Evolutionary conservation across 2,797 vertebrate species (phyloP).

Genomic region (Eulemur rubriventer): DNA sequence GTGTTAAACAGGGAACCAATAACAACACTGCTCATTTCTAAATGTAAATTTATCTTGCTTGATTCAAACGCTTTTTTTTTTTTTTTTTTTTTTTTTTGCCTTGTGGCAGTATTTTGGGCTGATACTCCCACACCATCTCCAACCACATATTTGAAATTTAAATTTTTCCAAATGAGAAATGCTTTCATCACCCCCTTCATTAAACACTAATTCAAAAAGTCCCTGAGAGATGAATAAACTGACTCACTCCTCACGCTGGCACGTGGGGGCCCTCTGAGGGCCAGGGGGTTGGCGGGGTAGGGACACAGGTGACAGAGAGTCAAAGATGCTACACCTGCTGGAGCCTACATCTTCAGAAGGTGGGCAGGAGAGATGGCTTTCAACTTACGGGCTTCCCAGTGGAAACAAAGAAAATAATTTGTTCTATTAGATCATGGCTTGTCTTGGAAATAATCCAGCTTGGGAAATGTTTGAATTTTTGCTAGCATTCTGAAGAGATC

Average conservation of each 20-base stretch:
- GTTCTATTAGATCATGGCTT: conserved; percentile 79
- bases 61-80: background rate
- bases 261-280: background rate
- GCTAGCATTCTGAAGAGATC: conserved; percentile 27
- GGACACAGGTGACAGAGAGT: background rate
- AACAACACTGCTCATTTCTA: background rate
- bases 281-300: background rate
- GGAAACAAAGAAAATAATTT: conserved; percentile 81
- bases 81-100: background rate
- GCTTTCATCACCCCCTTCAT: conserved; percentile 65
- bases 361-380: conserved; percentile 65
- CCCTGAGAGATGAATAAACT: background rate
- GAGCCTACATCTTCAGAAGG: conserved; percentile 19
- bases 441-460: conserved; percentile 78
- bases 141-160: conserved; percentile 66
- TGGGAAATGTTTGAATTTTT: conserved; percentile 71
- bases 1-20: background rate
- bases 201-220: conserved; percentile 64
- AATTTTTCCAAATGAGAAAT: conserved; percentile 51
- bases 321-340: conserved; percentile 49
- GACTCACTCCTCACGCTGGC: background rate
- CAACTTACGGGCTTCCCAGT: conserved; percentile 59
- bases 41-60: background rate
- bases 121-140: background rate
- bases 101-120: background rate